Evolutionary conservation across 2,888 invertebrate genomes (phyloP).

Genomic region (Deilephila porcellus): DNA sequence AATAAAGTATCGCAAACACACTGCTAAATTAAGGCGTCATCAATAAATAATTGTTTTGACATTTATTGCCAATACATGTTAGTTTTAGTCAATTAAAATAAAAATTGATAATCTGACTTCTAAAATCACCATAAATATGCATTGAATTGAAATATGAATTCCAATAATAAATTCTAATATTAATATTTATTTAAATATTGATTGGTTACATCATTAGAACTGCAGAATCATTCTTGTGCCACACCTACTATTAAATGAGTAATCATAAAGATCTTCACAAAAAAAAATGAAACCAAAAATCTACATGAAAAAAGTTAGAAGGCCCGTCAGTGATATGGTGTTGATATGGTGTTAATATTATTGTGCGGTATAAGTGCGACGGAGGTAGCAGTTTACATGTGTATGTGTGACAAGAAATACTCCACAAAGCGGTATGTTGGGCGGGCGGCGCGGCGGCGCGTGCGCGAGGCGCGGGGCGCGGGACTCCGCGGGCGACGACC

Average conservation of each 20-base stretch:
- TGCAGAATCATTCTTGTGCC: too few species aligned
- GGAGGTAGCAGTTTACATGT: conserved; percentile 53
- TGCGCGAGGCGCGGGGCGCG: conserved; percentile 64
- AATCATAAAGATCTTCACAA: not conserved
- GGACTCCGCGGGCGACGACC: conserved; percentile 57
- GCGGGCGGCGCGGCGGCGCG: conserved; percentile 73
- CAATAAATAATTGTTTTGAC: not conserved
- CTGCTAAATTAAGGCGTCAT: too few species aligned
- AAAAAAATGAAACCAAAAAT: not conserved
- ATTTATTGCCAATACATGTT: too few species aligned
- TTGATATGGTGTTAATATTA: conserved; percentile 1
- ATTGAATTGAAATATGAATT: not conserved
- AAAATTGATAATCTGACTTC: not conserved
- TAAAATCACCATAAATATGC: not conserved
- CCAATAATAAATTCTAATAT: too few species aligned
- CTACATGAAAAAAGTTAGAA: not conserved
- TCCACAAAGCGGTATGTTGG: conserved; percentile 65
- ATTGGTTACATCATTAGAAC: too few species aligned
- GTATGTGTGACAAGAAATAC: conserved; percentile 64
- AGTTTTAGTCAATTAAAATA: not conserved
- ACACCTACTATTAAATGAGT: not conserved
- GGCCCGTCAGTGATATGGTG: not conserved
- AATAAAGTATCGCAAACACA: too few species aligned
- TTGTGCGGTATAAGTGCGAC: not conserved
- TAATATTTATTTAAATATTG: too few species aligned